Percentiles rank a stretch among this genome's conserved stretches.
phyloP scores from a whole-genome alignment of 2,888 invertebrate genomes.

The Cybosia mesomella region DNA sequence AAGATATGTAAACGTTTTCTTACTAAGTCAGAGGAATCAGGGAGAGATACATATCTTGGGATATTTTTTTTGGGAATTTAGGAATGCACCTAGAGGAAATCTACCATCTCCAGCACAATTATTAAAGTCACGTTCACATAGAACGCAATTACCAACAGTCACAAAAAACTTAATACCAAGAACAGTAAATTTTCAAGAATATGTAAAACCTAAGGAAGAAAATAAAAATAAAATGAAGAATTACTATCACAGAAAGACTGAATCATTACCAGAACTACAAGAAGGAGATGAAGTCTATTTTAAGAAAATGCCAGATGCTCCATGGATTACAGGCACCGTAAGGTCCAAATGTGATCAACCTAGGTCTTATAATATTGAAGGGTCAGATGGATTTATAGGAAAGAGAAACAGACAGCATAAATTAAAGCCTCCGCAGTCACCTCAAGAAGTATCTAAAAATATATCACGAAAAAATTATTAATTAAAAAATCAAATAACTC shows the following conservation, averaged over 20 bases:
- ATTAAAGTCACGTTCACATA: conserved; percentile 25
- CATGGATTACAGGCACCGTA: conserved; percentile 14
- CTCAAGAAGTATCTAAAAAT: no score
- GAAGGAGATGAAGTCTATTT: no score
- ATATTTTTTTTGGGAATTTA: no score
- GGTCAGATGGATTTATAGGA: conserved; percentile 29
- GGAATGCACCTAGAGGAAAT: no score
- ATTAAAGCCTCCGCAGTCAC: no score
- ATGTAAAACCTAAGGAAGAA: background rate
- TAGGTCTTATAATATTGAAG: conserved; percentile 16
- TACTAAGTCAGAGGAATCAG: no score
- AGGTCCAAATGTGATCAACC: background rate
- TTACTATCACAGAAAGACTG: conserved; percentile 10
- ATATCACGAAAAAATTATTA: no score
- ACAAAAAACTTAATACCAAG: conserved; percentile 24
- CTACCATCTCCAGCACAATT: no score
- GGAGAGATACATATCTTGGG: no score
- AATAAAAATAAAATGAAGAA: conserved; percentile 9
- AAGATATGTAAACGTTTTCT: conserved; percentile 25
- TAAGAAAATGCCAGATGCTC: no score
- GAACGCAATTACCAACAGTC: conserved; percentile 35
- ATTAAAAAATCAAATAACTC: no score
- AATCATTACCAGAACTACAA: conserved; percentile 24
- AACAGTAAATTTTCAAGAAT: conserved; percentile 9
- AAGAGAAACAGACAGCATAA: conserved; percentile 35